Base-by-base conservation (phyloP, 2,888 invertebrate species). In the Vandiemenella viatica region DNA sequence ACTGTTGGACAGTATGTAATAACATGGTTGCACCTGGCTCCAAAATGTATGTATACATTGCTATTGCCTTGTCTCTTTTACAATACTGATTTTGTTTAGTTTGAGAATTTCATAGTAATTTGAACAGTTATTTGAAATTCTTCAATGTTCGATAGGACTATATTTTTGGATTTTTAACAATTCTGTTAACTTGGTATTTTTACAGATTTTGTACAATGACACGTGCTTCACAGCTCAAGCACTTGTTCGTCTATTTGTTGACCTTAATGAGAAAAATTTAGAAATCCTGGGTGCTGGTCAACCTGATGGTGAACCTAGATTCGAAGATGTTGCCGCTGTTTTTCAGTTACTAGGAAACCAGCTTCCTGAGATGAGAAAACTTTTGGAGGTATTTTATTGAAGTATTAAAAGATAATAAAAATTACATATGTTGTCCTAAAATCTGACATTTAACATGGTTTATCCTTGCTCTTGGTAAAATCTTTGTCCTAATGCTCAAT, bases 211-310 rank as follows among this genome's bases (percentile, higher is more conserved):
- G 23, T 75, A 72, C 64, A 76, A 80, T 52, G 91, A 91, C 67
- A 85, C 90, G 42, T 82, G 85, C 63, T 89, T 87, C 67, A 80
- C 87, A 47, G 85, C 87, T 50, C 83, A 88, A 69, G 88, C 90
- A 18, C 70, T 92, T 46, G 84, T 90, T 52, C 77, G 87, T 58
- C 74, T 90, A 53, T 83, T 88, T 78, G 73, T 89, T 57, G 83
- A 83, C 65, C 72, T 79, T 58, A 74, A 76, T 58, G 73, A 72
- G 53, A 78, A 77, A 55, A 72, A 72, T 17, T 66, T 71, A 50
- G 72, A 72, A 57, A 68, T 68, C 40, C 62, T 67, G n/a, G 65
- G 67, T 56, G 64, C 64, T 57, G 66, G 64, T 55, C 56, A 60
- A 57, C 68, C 73, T 43, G 67, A 67, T 46, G 71, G 69, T 53